Evolutionary conservation across 2,113 vertebrate genomes (phyloP), one percentile per base, ranked within the genome.

Genomic region (Ptychochromis oligacanthus): DNA sequence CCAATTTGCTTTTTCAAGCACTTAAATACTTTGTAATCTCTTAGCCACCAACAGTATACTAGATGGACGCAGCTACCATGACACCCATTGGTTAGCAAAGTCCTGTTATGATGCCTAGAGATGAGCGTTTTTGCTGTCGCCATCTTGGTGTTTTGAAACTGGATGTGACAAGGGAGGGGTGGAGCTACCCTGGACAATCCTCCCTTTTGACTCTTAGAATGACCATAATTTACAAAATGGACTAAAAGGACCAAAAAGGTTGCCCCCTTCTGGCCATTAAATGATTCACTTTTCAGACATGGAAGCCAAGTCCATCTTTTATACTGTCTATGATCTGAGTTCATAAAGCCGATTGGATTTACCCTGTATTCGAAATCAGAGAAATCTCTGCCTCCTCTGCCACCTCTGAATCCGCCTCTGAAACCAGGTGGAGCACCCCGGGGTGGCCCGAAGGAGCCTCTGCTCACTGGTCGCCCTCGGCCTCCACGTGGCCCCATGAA

Each of bases 361-460:
- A 99, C 98, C 97, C 97, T 96, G 90, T 98, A 99, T 87, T 99
- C 98, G 85, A 98, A 99, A 89, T 99, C 98, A 9, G 97, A 95
- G 91, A 99, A 98, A 80, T 98, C 97, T 36, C 97, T 95, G 90
- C 97, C 97, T 18, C 97, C 98, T 38, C 97, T 96, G 64, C 96
- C 96, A 20, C 97, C 97, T 94, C 98, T 94, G 95, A 95, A 99
- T 3, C 95, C 96, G 0, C 97, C 98, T 81, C 98, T 97, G 93
- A 96, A 99, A 13, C 94, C 95, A 0, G 96, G 96, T 12, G 97
- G 95, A 13, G 95, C 86, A 3, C 97, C 97, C 4, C 97, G 95
- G 6, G 98, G 96, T 1, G 96, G 86, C 1, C 95, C 89, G 34
- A 97, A 99, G 24, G 90, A 95, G 14, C 98, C 97, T 85, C 98